Base-by-base conservation (phyloP, 2,888 invertebrate species). In the Xanthia togata region DNA sequence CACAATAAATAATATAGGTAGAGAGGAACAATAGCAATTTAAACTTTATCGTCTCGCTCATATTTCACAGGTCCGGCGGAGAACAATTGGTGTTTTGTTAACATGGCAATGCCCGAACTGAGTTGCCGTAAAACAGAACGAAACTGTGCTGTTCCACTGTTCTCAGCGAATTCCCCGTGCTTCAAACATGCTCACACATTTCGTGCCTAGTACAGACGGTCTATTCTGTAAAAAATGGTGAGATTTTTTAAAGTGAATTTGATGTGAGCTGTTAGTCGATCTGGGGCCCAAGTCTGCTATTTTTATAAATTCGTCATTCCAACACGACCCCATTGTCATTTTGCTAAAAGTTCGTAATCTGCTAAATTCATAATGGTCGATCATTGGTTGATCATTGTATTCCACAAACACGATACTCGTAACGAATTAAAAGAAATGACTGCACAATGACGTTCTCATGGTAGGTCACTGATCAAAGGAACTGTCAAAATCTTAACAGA, bases 11-110 rank as follows among this genome's bases (percentile, higher is more conserved):
- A 82, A 84, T 87, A 87, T 84, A 80, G 41, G 41, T 41, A 41
- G 82, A 78, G 70, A 82, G 77, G 84, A 88, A 86, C 88, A 86
- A 87, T 81, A 88, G 82, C 90, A 90, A 90, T 91, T 89, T 87
- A 88, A 91, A 91, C 88, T 90, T 91, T 85, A 82, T 77, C 86
- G 84, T 83, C 76, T 82, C 76, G 38, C 74, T 78, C 86, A 87
- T 88, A 87, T 83, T 87, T 87, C 85, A 86, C 78, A 31, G 64
- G 81, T 74, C 79, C 73, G 53, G 70, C 60, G 71, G 65, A 76
- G 69, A 77, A 76, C 78, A 80, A 81, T 82, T 77, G 78, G 76
- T 81, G 83, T 84, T 83, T 80, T 86, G 82, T 83, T 82, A 83
- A 85, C 87, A 83, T 70, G 78, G 70, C 71, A 65, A 60, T 55